Base-by-base conservation (phyloP, 2,888 invertebrate species). In the Melanchra persicariae region DNA sequence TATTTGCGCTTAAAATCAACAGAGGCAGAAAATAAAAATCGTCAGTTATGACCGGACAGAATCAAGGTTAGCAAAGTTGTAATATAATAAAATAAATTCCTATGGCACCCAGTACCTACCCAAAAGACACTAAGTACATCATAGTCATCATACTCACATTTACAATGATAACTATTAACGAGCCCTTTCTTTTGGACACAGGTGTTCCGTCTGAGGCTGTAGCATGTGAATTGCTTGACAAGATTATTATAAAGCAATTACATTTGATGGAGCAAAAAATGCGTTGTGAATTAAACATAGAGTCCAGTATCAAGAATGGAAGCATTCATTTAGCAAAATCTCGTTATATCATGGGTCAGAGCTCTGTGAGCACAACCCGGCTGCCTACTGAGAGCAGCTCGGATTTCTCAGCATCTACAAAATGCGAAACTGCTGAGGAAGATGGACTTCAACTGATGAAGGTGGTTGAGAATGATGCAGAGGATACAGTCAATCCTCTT, bases 311-410 rank as follows among this genome's bases (percentile, higher is more conserved):
- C 84, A 97, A 97, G 67, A 97, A 96, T 83, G 98, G 98, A 0
- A 97, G 97, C 89, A 96, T 97, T 57, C 97, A 98, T 84, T 91
- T 98, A 59, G 98, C 98, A 0, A 98, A 98, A 72, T 92, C 95
- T 12, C 96, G 98, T 63, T 98, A 98, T 85, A 98, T 98, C 61
- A 97, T 98, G 95, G 98, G 98, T 0, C 97, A 97, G 72, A 97
- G 97, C 83, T 97, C 97, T 12, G 97, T 98, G 9, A 97, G 98
- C 69, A 93, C 96, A 22, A 93, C 98, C 17, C 97, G 98, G 87
- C 94, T 98, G 54, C 98, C 98, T 3, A 97, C 97, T 0, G 97
- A 98, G 88, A 96, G 96, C 77, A 96, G 97, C 83, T 82, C 93
- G 10, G 93, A 95, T 75, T 96, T 96, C 79, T 89, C 92, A 40